A percentile compares a stretch with the other conserved stretches of the same genome.
Conservation (phyloP, 2,113 vertebrate species). For the Rhinolophus sinicus region DNA sequence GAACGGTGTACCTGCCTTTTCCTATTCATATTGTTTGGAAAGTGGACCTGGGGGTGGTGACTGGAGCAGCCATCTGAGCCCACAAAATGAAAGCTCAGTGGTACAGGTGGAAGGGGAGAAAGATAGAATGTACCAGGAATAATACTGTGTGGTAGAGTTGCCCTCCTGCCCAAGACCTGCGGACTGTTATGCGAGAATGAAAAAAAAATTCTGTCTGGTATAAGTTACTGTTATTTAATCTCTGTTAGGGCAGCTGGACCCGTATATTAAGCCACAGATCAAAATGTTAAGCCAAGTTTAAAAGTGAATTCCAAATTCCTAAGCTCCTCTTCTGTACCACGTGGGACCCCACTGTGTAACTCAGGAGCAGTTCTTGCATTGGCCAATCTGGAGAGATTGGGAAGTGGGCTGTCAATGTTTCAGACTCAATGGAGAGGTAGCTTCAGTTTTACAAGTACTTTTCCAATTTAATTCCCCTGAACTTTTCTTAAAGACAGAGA, state of each 20-base stretch:
- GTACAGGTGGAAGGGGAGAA: background rate
- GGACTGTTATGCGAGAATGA: background rate
- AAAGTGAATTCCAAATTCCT: slow-evolving; percentile 5
- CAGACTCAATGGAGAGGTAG: background rate
- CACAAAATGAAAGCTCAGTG: background rate
- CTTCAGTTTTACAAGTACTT: background rate
- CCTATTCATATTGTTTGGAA: background rate
- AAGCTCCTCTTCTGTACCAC: background rate
- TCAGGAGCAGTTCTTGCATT: background rate
- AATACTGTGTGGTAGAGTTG: background rate
- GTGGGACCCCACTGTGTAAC: background rate
- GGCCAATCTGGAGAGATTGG: background rate
- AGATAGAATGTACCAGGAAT: background rate
- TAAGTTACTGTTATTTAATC: background rate
- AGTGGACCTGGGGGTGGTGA: background rate
- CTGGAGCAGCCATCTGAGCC: background rate
- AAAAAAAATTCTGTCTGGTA: background rate
- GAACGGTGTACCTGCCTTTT: background rate
- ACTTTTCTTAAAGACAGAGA: slow-evolving; percentile 38
- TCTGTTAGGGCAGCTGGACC: background rate
- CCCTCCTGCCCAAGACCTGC: background rate
- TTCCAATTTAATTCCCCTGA: background rate
- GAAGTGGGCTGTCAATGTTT: background rate
- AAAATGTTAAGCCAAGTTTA: background rate
- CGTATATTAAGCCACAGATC: background rate